phyloP scores from a whole-genome alignment of 2,797 vertebrate species.

The Centropyge bicolor region DNA sequence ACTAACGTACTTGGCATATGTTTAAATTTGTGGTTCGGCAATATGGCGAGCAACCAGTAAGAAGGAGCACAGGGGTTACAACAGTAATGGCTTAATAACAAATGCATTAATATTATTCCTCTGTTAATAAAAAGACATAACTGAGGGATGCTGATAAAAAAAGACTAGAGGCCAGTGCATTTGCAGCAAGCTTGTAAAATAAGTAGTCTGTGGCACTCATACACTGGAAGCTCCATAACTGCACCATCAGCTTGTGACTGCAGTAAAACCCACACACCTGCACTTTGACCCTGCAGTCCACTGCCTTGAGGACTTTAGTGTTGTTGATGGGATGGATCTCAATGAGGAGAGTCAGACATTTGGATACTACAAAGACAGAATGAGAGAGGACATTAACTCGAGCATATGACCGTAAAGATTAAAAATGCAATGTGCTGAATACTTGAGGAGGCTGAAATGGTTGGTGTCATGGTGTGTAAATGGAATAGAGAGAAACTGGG shows the following conservation, averaged over 20 bases:
- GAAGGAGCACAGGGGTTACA: neutral
- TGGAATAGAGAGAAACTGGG: neutral
- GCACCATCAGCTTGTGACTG: constrained; percentile 35
- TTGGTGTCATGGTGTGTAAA: neutral
- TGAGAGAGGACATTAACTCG: neutral
- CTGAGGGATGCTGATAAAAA: neutral
- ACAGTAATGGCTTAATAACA: neutral
- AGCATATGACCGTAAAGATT: neutral
- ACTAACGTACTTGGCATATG: constrained; percentile 9
- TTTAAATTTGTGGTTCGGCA: constrained; percentile 7
- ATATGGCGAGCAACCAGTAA: neutral
- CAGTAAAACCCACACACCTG: constrained; percentile 85
- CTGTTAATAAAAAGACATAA: neutral
- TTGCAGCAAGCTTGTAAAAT: constrained; percentile 50
- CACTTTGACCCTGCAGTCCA: constrained; percentile 93
- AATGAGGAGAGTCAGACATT: constrained; percentile 92
- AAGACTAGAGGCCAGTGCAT: constrained; percentile 4
- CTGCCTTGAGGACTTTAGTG: constrained; percentile 95
- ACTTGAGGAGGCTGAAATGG: neutral
- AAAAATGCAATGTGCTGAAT: neutral
- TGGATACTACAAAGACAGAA: constrained; percentile 85
- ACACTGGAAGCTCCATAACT: constrained; percentile 24
- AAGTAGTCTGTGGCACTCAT: constrained; percentile 25
- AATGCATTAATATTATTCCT: neutral
- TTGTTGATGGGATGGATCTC: constrained; percentile 96